Evolutionary conservation across 1,140 invertebrate genomes (phyloP), one percentile per base, ranked within the genome.

Genomic region (Panagrolaimus sp.): DNA sequence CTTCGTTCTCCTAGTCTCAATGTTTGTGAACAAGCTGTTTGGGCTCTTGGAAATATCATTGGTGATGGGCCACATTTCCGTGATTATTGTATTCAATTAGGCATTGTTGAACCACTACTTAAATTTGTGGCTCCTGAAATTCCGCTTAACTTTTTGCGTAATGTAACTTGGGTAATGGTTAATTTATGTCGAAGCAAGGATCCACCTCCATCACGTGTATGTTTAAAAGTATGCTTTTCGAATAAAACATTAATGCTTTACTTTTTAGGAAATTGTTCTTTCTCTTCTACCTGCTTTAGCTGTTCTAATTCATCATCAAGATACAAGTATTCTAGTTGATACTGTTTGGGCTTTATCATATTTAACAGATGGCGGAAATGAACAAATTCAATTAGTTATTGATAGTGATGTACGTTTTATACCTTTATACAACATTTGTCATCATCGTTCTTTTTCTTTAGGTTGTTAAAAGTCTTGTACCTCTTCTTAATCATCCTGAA

Each of bases 301-400:
- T 84, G 86, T 91, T 79, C 88, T 99, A 21, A 97, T 98, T 78
- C 90, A 94, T 86, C 94, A 98, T 84, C 89, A 88, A 73, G 96
- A 98, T 86, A 90, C 91, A 63, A 96, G 94, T 91, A 96, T 98
- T 81, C 87, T 98, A 78, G 93, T 98, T 63, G 96, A 99, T 84
- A 97, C 96, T 63, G 93, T 98, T 46, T 99, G 96, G 96, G 95
- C 96, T 32, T 88, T 99, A 71, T 98, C 95, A 80, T 99, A 99
- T 86, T 85, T 99, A 77, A 98, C 96, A 17, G 95, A 98, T 83
- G 93, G 92, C 70, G 96, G 96, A 24, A 98, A 98, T 84, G 92
- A 96, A 73, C 94, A 98, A 85, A 98, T 99, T 80, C 94, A 85
- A 77, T 91, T 97, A 90, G 94, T 98, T 0, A 95, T 98, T 74